Evolutionary conservation across 2,888 invertebrate genomes (phyloP), one percentile per base, ranked within the genome.

Genomic region (Glaucopsyche alexis): DNA sequence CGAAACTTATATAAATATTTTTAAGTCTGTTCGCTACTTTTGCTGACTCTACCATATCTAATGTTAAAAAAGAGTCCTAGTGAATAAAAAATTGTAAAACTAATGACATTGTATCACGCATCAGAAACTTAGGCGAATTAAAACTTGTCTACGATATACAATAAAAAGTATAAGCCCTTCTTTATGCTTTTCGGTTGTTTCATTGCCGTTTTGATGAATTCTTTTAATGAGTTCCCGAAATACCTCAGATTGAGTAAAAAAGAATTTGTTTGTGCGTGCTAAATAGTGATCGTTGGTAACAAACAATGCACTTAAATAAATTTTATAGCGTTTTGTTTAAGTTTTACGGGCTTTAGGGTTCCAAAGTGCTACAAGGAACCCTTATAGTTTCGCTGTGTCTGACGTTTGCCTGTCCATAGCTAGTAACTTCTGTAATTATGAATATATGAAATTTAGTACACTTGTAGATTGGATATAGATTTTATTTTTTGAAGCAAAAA

Each of bases 121-220:
- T 87, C 84, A 76, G 78, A 89, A 91, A 91, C 88, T 90, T 86
- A 86, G 85, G 83, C 85, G 88, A 93, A 93, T 93, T 93, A 93
- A 93, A 92, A 93, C 91, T 92, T 91, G 84, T 83, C 84, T 84
- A 89, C 88, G 87, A 90, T 91, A 91, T 90, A 91, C 91, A 89
- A 90, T 91, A 91, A 91, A 89, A 87, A 91, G 87, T 84, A 29
- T 29, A 81, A 84, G 82, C 85, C 80, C 83, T 85, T 85, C 81
- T 81, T 85, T 84, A 82, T 82, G 86, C 69, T 74, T 76, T 78
- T 72, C 72, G 75, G 45, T 47, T 72, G 75, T 77, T 78, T 75
- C 74, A 69, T 74, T 71, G 71, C 49, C 71, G 74, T 77, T 78
- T 75, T 74, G 75, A 77, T 75, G 74, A 77, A 73, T 49, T 60